These are phyloP conservation scores for Lophura nycthemera DNA, from an alignment of 2,113 vertebrate species.

Conservation along the genomic window DNA sequence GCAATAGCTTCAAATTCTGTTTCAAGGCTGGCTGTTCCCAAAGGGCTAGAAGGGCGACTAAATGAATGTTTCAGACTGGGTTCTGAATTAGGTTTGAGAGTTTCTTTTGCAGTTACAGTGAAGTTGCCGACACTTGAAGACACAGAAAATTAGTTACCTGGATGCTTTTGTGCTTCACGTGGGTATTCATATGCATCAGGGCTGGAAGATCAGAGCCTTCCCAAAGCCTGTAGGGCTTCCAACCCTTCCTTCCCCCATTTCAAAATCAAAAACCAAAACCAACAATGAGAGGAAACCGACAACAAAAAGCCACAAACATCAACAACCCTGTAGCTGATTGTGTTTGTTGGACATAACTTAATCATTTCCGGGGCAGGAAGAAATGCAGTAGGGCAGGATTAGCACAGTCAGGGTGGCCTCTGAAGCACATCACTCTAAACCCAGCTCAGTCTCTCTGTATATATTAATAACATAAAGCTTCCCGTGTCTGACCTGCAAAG, in stretches of 20 bases:
- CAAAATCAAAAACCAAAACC: not conserved
- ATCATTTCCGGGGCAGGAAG: constrained; percentile 24
- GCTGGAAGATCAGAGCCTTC: not conserved
- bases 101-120: not conserved
- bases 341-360: not conserved
- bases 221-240: not conserved
- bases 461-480: not conserved
- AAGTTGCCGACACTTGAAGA: not conserved
- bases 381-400: not conserved
- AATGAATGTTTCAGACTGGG: not conserved
- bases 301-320: not conserved
- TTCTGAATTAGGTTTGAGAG: not conserved
- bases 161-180: not conserved
- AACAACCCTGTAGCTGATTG: not conserved
- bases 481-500: not conserved
- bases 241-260: not conserved
- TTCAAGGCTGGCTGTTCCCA: not conserved
- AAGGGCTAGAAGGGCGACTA: not conserved
- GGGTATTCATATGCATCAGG: not conserved
- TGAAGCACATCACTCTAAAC: not conserved
- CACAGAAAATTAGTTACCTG: not conserved
- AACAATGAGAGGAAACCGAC: not conserved
- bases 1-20: not conserved
- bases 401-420: not conserved
- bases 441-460: not conserved